A percentile compares a stretch with the other conserved stretches of the same genome.
Conservation (phyloP, 2,888 invertebrate genomes). For the Furcula furcula region DNA sequence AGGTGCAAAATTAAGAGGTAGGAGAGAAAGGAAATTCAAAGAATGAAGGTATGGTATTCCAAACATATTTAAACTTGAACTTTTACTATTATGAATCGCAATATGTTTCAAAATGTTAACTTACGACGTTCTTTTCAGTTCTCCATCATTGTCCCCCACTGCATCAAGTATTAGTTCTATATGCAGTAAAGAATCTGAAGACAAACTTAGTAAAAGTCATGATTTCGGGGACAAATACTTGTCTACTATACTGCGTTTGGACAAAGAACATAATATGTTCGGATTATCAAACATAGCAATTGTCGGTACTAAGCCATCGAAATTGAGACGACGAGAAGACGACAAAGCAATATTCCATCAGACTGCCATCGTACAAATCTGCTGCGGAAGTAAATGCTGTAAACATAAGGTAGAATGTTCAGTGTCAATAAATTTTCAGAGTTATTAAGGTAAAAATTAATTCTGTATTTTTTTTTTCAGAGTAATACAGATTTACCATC, state of each 20-base stretch:
- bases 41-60: constrained; percentile 11
- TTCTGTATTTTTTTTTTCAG: constrained; percentile 44
- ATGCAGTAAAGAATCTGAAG: constrained; percentile 46
- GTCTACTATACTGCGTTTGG: constrained; percentile 65
- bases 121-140: constrained; percentile 41
- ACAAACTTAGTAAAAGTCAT: constrained; percentile 22
- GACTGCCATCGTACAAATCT: constrained; percentile 68
- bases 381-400: constrained; percentile 54
- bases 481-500: constrained; percentile 62
- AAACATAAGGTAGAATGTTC: constrained; percentile 43
- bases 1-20: constrained; percentile 52
- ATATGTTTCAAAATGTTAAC: too few species aligned
- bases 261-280: constrained; percentile 71
- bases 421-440: too few species aligned
- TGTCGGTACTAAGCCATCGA: constrained; percentile 45
- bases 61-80: too few species aligned
- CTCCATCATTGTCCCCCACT: constrained; percentile 47
- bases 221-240: constrained; percentile 54
- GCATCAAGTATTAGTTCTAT: constrained; percentile 43
- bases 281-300: constrained; percentile 67
- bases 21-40: constrained; percentile 19
- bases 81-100: too few species aligned
- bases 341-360: constrained; percentile 63
- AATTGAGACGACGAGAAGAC: constrained; percentile 49
- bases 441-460: too few species aligned